Evolutionary conservation across 2,888 invertebrate genomes (phyloP), one percentile per base, ranked within the genome.

Genomic region (Endomychus coccineus): DNA sequence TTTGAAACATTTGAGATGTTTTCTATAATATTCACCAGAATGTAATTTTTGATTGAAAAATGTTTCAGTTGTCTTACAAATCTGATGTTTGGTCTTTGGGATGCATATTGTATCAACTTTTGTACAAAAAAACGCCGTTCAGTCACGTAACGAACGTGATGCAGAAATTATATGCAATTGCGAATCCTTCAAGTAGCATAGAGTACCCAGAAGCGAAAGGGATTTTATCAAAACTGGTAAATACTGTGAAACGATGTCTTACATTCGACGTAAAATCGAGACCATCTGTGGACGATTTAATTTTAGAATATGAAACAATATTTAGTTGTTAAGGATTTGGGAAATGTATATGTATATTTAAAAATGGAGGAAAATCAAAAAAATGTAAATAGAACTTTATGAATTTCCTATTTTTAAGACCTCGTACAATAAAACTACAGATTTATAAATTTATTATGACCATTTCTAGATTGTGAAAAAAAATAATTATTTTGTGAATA

Each of bases 31-130:
- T 7, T 7, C 21, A 19, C n/a, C 21, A 6, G 21, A n/a, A 7
- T 7, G n/a, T 19, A 7, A n/a, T 19, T 7, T 19, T 19, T 19
- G 27, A 40, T 48, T n/a, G n/a, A n/a, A n/a, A n/a, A n/a, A n/a
- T n/a, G n/a, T 60, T 61, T 24, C 53, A 91, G 89, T 83, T 94
- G 49, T 84, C 85, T 44, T 85, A 80, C 48, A 91, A 88, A 58
- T 88, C 94, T 25, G 96, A 97, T 66, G 90, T 97, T 33, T 97
- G 97, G 97, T 94, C 95, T 0, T 71, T 97, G 48, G 97, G 97
- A 13, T 96, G 95, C 62, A 97, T 97, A 56, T 72, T 97, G 43
- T 97, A 95, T 70, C 80, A 87, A 62, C 71, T 97, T 66, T 78
- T 92, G 23, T 96, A 92, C 64, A 85, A 87, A 1, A 75, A 75